phyloP scores from a whole-genome alignment of 2,113 vertebrate species.

The Colossoma macropomum region DNA sequence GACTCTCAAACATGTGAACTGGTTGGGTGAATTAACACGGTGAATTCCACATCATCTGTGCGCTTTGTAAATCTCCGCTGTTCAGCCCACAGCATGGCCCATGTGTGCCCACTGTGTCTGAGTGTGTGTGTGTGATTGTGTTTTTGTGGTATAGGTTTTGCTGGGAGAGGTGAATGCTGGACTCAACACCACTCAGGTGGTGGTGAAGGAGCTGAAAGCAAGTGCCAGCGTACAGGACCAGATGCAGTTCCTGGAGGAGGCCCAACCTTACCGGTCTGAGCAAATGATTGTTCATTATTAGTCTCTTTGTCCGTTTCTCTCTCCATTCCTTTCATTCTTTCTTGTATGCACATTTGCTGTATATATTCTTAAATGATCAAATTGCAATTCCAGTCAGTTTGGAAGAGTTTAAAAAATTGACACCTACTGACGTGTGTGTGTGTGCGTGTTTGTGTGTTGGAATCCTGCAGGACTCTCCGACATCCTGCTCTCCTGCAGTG shows the following conservation, averaged over 20 bases:
- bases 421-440: background rate
- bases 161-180: slow-evolving; percentile 92
- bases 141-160: slow-evolving; percentile 80
- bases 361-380: background rate
- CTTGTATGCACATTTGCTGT: background rate
- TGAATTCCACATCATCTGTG: slow-evolving; percentile 50
- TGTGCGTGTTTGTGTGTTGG: slow-evolving; percentile 41
- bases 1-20: slow-evolving; percentile 38
- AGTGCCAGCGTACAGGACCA: slow-evolving; percentile 94
- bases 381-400: background rate
- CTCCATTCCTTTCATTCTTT: background rate
- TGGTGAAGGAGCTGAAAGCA: slow-evolving; percentile 94
- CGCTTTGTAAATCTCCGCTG: slow-evolving; percentile 8
- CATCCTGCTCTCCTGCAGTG: slow-evolving; percentile 94
- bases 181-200: slow-evolving; percentile 87
- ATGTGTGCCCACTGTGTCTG: background rate
- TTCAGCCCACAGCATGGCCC: background rate
- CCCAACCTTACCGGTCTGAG: slow-evolving; percentile 88
- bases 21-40: slow-evolving; percentile 43
- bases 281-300: background rate
- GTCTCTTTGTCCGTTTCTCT: background rate
- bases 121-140: background rate
- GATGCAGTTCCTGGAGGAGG: slow-evolving; percentile 94
- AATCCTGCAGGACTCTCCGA: slow-evolving; percentile 83
- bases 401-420: background rate